These are phyloP conservation scores for Aselliscus stoliczkanus DNA, from an alignment of 2,797 vertebrate species.

Conservation along the genomic window DNA sequence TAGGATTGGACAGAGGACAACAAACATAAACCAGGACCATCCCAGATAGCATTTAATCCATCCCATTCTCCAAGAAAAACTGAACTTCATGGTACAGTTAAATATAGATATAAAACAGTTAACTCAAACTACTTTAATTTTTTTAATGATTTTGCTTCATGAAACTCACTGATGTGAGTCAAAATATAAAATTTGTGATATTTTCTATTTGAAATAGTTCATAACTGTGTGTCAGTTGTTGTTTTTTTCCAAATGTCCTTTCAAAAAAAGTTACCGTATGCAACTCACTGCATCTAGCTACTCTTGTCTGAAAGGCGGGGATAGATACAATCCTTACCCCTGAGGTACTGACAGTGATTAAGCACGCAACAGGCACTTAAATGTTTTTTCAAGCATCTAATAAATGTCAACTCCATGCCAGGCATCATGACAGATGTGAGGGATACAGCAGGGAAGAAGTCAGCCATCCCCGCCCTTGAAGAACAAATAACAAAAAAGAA, in stretches of 20 bases:
- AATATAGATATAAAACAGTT: background rate
- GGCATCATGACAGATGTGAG: background rate
- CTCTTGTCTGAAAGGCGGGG: background rate
- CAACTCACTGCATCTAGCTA: background rate
- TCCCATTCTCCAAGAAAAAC: background rate
- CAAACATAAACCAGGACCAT: background rate
- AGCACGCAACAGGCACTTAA: background rate
- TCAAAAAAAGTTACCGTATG: background rate
- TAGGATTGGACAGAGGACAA: background rate
- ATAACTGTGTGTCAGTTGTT: background rate
- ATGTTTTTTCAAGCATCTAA: background rate
- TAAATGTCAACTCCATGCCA: background rate
- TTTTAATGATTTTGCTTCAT: background rate
- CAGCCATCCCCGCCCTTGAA: background rate
- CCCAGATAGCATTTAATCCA: background rate
- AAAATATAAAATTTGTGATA: background rate
- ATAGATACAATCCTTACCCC: background rate
- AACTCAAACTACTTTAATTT: background rate
- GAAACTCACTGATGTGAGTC: background rate
- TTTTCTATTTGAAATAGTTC: background rate
- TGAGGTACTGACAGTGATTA: background rate
- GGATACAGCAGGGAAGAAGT: background rate
- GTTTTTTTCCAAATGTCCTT: background rate
- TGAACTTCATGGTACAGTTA: background rate
- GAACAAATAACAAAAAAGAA: background rate